A percentile compares a stretch with the other conserved stretches of the same genome.
Conservation (phyloP, 2,797 vertebrate species). For the Hemitrygon akajei region DNA sequence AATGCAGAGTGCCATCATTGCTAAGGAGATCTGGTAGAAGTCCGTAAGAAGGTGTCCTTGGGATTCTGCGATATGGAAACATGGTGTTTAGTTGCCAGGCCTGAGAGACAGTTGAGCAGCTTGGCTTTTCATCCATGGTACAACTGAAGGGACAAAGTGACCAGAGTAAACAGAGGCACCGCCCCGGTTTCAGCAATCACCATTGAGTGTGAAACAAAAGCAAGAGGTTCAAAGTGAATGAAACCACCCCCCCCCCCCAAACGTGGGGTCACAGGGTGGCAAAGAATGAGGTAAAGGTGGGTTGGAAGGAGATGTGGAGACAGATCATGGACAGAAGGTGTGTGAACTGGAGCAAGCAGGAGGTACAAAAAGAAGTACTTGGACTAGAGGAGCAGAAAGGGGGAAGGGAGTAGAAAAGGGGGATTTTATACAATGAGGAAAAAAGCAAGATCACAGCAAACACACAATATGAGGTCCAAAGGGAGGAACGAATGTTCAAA, state of each 20-base stretch:
- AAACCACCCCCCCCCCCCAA: neutral
- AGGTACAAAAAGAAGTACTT: neutral
- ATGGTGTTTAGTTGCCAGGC: neutral
- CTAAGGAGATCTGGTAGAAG: neutral
- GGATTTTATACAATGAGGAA: neutral
- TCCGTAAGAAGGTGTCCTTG: neutral
- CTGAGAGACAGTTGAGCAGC: neutral
- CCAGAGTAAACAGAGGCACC: neutral
- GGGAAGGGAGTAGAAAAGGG: neutral
- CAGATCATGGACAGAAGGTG: constrained; percentile 20
- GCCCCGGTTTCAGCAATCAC: neutral
- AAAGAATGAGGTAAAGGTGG: neutral
- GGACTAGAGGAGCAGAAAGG: neutral
- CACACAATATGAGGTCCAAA: neutral
- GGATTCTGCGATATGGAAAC: neutral
- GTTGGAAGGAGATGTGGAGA: neutral
- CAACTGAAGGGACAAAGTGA: neutral
- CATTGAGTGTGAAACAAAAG: neutral
- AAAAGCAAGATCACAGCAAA: neutral
- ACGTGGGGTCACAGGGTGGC: no score
- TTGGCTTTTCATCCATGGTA: neutral
- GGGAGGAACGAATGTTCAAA: neutral
- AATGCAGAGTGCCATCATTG: neutral
- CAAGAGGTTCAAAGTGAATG: neutral
- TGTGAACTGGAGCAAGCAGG: neutral